Base-by-base conservation (phyloP, 2,888 invertebrate species). In the Drosophila dives region DNA sequence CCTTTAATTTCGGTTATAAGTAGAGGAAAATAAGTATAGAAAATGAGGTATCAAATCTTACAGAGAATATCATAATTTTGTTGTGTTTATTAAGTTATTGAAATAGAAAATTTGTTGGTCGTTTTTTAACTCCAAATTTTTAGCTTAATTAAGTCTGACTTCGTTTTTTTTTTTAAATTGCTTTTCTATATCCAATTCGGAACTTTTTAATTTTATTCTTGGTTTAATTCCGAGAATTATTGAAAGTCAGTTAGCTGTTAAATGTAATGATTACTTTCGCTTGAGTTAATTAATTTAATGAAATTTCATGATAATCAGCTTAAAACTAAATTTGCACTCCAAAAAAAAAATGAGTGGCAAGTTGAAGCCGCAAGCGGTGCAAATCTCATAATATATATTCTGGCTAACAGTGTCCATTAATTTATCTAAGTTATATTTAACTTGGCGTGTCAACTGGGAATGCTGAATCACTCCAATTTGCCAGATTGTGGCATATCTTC, bases 391-490 rank as follows among this genome's bases (percentile, higher is more conserved):
- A n/a, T 26, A n/a, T 26, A 34, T 26, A 12, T 38, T 12, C 54
- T 34, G 11, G 54, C 11, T 2, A 11, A 17, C 10, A 3, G 17
- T 12, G 12, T 23, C 11, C 26, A 55, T 55, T 38, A 33, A 32
- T 58, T 58, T 20, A 23, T 12, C 12, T 23, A 5, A 32, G 15
- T 33, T 15, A 20, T 36, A 59, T 55, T 59, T 40, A 56, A 20
- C 40, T 26, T n/a, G 3, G 50, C 32, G 34, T 17, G 20, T 11
- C 53, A 12, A 23, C 6, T 23, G 34, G 23, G 29, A 49, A 32
- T 38, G 45, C 23, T 7, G 33, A 23, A 50, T n/a, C n/a, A 48
- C 26, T 55, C 17, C 77, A 72, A 72, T 80, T 68, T 53, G 11
- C 36, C 34, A 42, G 53, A 48, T 56, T 50, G 38, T 23, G 0